Percentiles rank a stretch among this genome's conserved stretches.
These are phyloP conservation scores for Palythoa caribaeorum DNA, from an alignment of 92 coral and sea anemone species.

Conservation along the genomic window DNA sequence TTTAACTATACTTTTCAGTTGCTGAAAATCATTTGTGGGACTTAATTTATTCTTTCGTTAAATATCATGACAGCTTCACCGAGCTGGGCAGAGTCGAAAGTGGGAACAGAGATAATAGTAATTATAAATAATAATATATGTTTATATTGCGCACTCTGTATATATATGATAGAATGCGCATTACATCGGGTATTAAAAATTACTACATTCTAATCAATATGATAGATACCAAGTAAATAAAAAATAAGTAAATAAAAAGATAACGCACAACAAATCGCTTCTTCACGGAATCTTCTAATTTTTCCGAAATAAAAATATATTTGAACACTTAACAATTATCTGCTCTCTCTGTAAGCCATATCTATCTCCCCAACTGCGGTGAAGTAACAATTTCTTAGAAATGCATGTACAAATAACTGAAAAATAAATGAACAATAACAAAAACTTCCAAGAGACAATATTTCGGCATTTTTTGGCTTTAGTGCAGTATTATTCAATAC, in stretches of 20 bases:
- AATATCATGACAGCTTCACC: background rate
- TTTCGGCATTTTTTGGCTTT: background rate
- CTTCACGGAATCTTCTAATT: too few species aligned
- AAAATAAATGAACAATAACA: conserved; percentile 13
- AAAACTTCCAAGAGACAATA: background rate
- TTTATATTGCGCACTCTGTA: too few species aligned
- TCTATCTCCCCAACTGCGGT: background rate
- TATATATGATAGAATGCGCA: too few species aligned
- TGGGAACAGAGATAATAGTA: background rate
- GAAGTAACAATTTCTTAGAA: conserved; percentile 4
- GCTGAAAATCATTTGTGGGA: conserved; percentile 18
- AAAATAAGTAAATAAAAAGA: too few species aligned
- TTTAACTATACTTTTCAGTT: background rate
- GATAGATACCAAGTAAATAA: too few species aligned
- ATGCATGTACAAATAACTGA: background rate
- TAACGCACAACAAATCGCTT: too few species aligned
- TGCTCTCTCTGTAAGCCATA: background rate
- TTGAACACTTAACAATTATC: background rate
- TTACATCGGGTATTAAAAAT: too few species aligned
- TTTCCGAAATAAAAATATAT: background rate
- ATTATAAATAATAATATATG: too few species aligned
- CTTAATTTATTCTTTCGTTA: background rate
- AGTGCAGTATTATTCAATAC: background rate
- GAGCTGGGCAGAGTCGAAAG: background rate
- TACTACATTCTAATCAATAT: too few species aligned